Conservation (phyloP, 1,140 invertebrate species). For the Tetramorium alpestre region DNA sequence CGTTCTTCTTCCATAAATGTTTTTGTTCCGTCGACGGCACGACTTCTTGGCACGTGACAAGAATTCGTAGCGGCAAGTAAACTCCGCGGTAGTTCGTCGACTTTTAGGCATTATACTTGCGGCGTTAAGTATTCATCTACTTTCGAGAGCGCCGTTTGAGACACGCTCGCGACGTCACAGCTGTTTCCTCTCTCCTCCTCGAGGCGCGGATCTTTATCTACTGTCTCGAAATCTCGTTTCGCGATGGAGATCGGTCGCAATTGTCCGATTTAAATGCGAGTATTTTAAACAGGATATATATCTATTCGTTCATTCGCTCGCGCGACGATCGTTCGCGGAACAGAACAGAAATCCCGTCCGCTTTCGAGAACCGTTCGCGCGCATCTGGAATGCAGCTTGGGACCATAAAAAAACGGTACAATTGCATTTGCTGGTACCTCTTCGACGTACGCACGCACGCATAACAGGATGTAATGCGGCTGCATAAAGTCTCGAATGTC, state of each 20-base stretch:
- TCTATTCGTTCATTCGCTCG: slow-evolving; percentile 58
- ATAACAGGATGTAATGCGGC: slow-evolving; percentile 56
- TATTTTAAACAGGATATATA: background rate
- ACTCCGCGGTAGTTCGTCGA: slow-evolving; percentile 36
- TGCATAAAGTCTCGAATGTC: slow-evolving; percentile 55
- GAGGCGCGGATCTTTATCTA: slow-evolving; percentile 33
- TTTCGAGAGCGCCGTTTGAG: slow-evolving; percentile 57
- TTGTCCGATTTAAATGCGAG: slow-evolving; percentile 51
- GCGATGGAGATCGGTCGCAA: slow-evolving; percentile 36
- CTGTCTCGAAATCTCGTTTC: slow-evolving; percentile 12
- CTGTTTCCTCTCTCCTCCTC: background rate
- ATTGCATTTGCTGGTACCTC: slow-evolving; percentile 64
- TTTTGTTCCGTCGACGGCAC: slow-evolving; percentile 54
- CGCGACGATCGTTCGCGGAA: slow-evolving; percentile 46
- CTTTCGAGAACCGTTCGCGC: slow-evolving; percentile 20
- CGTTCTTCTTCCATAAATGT: slow-evolving; percentile 60
- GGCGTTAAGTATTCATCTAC: slow-evolving; percentile 60
- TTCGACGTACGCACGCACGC: slow-evolving; percentile 38
- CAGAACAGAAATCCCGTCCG: slow-evolving; percentile 40
- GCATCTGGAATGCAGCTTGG: slow-evolving; percentile 55
- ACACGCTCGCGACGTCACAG: slow-evolving; percentile 28
- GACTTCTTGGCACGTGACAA: slow-evolving; percentile 66
- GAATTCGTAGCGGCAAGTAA: slow-evolving; percentile 52
- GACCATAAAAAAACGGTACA: slow-evolving; percentile 67
- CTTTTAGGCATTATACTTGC: slow-evolving; percentile 38